A percentile compares a stretch with the other conserved stretches of the same genome.
phyloP scores from a whole-genome alignment of 2,888 invertebrate genomes.

The Troides aeacus region DNA sequence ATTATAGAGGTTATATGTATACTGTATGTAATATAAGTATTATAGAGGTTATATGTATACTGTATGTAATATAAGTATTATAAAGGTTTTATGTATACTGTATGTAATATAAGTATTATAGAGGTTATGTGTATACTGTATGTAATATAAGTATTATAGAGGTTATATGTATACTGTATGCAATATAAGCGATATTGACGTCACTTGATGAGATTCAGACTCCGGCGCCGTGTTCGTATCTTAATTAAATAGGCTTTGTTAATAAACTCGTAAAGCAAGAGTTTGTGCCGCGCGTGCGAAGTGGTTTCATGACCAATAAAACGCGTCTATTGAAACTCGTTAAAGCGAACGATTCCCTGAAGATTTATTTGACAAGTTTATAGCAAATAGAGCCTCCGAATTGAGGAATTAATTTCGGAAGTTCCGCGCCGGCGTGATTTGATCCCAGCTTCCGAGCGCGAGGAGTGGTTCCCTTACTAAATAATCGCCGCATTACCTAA shows the following conservation, averaged over 20 bases:
- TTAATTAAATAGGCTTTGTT: constrained; percentile 35
- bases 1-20: no score
- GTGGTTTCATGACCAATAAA: constrained; percentile 53
- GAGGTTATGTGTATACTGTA: no score
- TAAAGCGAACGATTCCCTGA: constrained; percentile 41
- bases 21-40: no score
- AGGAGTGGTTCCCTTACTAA: not conserved
- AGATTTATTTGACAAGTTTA: constrained; percentile 64
- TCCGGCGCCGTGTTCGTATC: constrained; percentile 14
- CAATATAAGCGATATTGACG: not conserved
- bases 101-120: no score
- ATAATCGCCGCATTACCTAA: not conserved
- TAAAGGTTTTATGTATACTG: no score
- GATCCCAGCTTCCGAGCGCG: constrained; percentile 33
- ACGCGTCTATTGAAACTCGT: constrained; percentile 48
- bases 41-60: no score
- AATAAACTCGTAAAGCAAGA: constrained; percentile 31
- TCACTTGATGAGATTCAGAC: constrained; percentile 7
- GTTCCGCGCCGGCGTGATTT: constrained; percentile 41
- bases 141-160: no score
- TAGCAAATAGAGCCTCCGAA: constrained; percentile 48
- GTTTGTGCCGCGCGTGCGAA: constrained; percentile 29
- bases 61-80: no score
- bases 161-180: no score
- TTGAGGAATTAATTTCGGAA: constrained; percentile 53